Conservation (phyloP, 2,888 invertebrate species). For the Pseudococcus jackbeardsleyi region DNA sequence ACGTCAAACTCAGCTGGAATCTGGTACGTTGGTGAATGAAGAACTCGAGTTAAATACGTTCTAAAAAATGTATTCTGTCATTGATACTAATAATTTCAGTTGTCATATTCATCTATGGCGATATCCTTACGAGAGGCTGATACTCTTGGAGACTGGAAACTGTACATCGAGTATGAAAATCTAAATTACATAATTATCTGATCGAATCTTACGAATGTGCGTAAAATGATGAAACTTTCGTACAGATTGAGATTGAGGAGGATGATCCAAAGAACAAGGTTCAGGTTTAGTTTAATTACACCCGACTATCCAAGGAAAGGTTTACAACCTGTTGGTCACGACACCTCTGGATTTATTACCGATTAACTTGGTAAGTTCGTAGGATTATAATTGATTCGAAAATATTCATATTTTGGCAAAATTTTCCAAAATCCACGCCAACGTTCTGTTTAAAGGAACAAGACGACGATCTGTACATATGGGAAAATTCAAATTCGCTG, state of each 20-base stretch:
- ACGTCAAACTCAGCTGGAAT: neutral
- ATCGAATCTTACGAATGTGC: neutral
- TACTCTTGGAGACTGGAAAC: neutral
- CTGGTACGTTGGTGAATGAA: neutral
- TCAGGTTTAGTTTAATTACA: constrained; percentile 32
- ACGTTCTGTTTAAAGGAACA: constrained; percentile 22
- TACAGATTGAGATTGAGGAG: neutral
- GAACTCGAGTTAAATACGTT: neutral
- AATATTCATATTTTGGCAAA: constrained; percentile 38
- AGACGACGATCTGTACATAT: neutral
- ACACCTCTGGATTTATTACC: constrained; percentile 11
- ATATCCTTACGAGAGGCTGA: neutral
- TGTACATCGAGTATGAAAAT: constrained; percentile 4
- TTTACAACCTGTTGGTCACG: constrained; percentile 48
- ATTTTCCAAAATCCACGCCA: neutral
- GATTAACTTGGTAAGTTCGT: constrained; percentile 11
- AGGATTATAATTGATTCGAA: neutral
- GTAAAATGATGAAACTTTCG: neutral
- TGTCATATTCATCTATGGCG: neutral
- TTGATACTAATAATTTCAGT: neutral
- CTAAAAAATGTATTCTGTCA: neutral
- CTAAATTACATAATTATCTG: neutral
- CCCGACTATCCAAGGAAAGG: neutral
- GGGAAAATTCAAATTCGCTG: neutral
- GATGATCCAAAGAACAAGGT: neutral